Base-by-base conservation (phyloP, 2,113 vertebrate genomes). In the Pimephales promelas region DNA sequence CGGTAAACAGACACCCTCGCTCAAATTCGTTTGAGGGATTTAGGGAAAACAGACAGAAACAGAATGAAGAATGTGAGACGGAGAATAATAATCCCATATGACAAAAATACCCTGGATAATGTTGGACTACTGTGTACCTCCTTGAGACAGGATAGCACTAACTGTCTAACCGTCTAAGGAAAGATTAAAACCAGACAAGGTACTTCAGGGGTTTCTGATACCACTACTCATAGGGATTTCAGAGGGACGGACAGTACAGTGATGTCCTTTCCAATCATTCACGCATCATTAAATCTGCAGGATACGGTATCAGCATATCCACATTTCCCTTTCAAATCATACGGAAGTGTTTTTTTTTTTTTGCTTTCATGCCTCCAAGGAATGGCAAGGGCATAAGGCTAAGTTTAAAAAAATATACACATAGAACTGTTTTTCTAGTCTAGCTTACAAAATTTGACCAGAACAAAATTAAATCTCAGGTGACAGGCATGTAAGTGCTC, bases 51-150 rank as follows among this genome's bases (percentile, higher is more conserved):
- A 16, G 16, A 75, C 28, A 72, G 57, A 47, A 90, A 93, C 90
- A 91, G 92, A 93, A 88, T 89, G 86, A 92, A 89, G 87, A 87
- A 73, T 90, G 24, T 86, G 71, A 76, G 64, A 83, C 20, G 80
- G 81, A 43, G 76, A 68, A 36, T n/a, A 83, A 90, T 85, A 88
- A 84, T 92, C 88, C 90, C 92, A 93, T 86, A 90, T 93, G 92
- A 87, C 83, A 74, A 79, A 8, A 40, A 5, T 68, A 74, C 34
- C 31, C 70, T 56, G 83, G 26, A 79, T 70, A 43, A 74, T 75
- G 72, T 7, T 20, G 73, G 83, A 83, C 66, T 83, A 88, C 89
- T 89, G 86, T 89, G 9, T 83, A 71, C 47, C 49, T 36, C 89
- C 89, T 90, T 62, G 79, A 89, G 90, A 85, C 77, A 2, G 83